Conservation (phyloP, 2,888 invertebrate species). For the Drosophila neotestacea region DNA sequence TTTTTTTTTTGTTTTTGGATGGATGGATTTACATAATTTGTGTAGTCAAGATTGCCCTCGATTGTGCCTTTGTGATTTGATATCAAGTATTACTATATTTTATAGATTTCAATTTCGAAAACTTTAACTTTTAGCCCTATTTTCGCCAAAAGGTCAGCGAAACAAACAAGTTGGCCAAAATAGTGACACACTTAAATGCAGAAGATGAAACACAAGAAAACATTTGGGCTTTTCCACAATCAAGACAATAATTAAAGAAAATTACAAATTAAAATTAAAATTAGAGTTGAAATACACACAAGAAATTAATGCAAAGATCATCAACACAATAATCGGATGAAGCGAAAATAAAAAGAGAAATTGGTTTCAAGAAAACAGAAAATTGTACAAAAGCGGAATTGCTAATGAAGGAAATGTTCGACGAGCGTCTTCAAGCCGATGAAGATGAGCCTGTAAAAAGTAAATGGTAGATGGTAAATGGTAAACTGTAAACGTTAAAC, state of each 20-base stretch:
- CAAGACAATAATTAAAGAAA: constrained; percentile 48
- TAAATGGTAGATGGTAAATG: constrained; percentile 45
- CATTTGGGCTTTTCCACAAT: constrained; percentile 39
- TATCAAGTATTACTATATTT: constrained; percentile 35
- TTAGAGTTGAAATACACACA: constrained; percentile 4
- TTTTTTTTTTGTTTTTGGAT: constrained; percentile 45
- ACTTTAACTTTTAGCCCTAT: constrained; percentile 28
- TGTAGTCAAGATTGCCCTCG: constrained; percentile 64
- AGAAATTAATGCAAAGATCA: constrained; percentile 20
- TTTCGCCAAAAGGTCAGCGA: constrained; percentile 44
- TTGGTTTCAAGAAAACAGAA: constrained; percentile 64
- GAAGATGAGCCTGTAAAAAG: constrained; percentile 64
- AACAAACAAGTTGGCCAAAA: constrained; percentile 34
- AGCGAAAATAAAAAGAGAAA: constrained; percentile 65
- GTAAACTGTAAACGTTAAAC: constrained; percentile 42
- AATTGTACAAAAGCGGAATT: constrained; percentile 66
- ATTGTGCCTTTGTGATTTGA: constrained; percentile 47
- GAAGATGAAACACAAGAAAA: constrained; percentile 4
- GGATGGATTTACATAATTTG: constrained; percentile 74
- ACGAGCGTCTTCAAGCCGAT: constrained; percentile 25
- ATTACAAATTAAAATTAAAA: constrained; percentile 18
- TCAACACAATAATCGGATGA: constrained; percentile 23
- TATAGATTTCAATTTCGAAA: constrained; percentile 47
- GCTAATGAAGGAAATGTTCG: constrained; percentile 76
- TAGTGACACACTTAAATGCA: constrained; percentile 48